These are phyloP conservation scores for Daphoenositta chrysoptera DNA, from an alignment of 2,113 vertebrate genomes.

Conservation along the genomic window DNA sequence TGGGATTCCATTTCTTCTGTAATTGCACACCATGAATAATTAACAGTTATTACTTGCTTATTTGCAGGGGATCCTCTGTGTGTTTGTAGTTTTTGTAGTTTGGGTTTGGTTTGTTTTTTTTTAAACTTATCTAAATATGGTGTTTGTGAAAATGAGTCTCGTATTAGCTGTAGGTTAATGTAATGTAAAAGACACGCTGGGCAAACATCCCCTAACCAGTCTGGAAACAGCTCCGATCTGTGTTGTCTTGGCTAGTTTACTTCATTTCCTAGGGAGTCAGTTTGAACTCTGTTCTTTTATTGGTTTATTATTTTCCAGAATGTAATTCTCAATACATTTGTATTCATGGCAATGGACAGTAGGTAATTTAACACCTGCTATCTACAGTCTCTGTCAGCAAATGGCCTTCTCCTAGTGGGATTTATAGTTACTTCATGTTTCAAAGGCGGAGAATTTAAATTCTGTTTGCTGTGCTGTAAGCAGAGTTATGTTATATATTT, in stretches of 20 bases:
- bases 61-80: neutral
- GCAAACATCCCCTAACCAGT: neutral
- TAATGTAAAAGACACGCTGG: neutral
- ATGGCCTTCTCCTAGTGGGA: neutral
- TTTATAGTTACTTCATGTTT: neutral
- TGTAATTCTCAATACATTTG: neutral
- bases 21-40: neutral
- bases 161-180: neutral
- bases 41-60: neutral
- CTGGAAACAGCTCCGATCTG: neutral
- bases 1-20: neutral
- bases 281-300: neutral
- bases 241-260: neutral
- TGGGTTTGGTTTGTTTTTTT: neutral
- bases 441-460: conserved; percentile 10
- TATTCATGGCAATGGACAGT: neutral
- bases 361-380: neutral
- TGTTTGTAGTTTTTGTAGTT: neutral
- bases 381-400: neutral
- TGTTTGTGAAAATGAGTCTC: neutral
- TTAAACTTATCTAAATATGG: neutral
- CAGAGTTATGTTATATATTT: neutral
- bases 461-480: neutral
- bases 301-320: neutral
- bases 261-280: neutral